Conservation (phyloP, 2,797 vertebrate species). For the Aselliscus stoliczkanus region DNA sequence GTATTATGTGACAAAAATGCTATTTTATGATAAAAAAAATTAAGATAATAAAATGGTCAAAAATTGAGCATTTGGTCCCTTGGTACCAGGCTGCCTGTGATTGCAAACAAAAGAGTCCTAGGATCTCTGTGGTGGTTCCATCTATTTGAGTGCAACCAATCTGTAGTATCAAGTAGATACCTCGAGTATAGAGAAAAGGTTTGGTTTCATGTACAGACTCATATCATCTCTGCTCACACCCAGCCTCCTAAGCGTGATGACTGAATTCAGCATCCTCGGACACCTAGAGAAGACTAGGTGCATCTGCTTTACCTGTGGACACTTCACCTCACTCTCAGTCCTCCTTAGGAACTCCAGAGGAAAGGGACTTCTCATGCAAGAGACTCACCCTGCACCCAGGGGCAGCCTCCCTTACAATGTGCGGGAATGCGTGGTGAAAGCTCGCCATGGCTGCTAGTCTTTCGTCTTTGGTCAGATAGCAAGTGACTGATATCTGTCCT, state of each 20-base stretch:
- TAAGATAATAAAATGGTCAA: background rate
- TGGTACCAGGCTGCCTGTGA: background rate
- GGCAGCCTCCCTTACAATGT: fast-evolving
- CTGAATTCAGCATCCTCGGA: too few species aligned
- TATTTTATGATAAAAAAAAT: background rate
- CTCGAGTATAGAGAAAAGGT: background rate
- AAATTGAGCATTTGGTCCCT: background rate
- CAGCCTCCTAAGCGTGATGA: background rate
- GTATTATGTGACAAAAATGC: background rate
- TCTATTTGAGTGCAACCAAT: background rate
- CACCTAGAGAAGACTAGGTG: background rate
- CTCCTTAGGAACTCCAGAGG: background rate
- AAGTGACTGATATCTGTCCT: too few species aligned
- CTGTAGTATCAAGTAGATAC: background rate
- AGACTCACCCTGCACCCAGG: background rate
- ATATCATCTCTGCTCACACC: background rate
- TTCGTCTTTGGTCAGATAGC: background rate
- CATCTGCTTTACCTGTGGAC: background rate
- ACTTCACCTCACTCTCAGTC: background rate
- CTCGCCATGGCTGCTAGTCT: background rate
- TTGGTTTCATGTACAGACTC: background rate
- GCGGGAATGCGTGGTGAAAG: fast-evolving
- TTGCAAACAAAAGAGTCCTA: background rate
- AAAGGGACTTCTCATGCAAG: background rate
- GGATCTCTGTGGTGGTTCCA: background rate